Percentiles rank a stretch among this genome's conserved stretches.
Conservation (phyloP, 2,113 vertebrate species). For the Campylomormyrus tamandua region DNA sequence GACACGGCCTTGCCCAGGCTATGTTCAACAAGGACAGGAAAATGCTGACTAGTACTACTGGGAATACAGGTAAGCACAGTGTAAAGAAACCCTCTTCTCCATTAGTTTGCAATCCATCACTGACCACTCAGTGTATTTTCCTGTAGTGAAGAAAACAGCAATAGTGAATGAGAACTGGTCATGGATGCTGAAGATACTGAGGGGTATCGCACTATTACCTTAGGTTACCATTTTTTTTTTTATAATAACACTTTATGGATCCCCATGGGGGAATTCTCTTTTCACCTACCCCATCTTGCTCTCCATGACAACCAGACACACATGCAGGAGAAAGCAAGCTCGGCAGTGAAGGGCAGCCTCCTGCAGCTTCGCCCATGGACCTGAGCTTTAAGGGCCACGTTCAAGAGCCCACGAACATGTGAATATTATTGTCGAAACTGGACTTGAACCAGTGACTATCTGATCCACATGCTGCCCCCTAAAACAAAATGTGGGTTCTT, state of each 20-base stretch:
- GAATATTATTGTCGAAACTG: background rate
- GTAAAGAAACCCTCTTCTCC: background rate
- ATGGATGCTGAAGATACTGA: background rate
- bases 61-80: background rate
- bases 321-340: background rate
- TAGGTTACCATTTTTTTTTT: background rate
- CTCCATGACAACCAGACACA: background rate
- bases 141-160: background rate
- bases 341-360: background rate
- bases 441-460: background rate
- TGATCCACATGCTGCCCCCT: background rate
- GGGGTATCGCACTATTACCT: background rate
- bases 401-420: background rate
- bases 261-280: background rate
- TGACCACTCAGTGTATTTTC: background rate
- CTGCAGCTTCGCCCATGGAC: background rate
- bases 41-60: background rate
- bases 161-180: background rate
- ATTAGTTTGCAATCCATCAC: background rate
- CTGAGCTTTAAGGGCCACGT: background rate
- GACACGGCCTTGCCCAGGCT: background rate
- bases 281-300: background rate
- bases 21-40: background rate
- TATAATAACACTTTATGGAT: background rate
- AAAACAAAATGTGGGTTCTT: background rate